Conservation (phyloP, 2,113 vertebrate genomes). For the Cochlearius cochlearius region DNA sequence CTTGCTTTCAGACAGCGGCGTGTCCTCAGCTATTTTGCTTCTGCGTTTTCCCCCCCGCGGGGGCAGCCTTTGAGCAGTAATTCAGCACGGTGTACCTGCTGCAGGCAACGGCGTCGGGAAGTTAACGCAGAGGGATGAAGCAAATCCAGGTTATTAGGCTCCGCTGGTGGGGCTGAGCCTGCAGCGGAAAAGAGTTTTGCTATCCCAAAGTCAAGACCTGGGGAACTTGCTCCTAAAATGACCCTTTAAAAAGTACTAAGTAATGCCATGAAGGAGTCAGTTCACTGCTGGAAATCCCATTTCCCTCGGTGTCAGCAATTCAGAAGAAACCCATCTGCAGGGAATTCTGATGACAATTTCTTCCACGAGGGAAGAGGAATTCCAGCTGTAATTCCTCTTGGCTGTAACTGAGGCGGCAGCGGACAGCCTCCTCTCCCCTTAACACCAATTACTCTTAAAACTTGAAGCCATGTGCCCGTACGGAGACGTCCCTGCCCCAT, state of each 20-base stretch:
- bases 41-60: rapidly evolving
- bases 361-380: neutral
- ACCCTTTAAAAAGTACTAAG: neutral
- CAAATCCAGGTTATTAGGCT: neutral
- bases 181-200: neutral
- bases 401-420: neutral
- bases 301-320: neutral
- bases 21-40: neutral
- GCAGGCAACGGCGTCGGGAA: neutral
- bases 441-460: neutral
- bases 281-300: neutral
- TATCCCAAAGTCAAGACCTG: neutral
- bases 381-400: neutral
- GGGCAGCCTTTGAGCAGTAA: neutral
- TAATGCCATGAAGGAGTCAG: neutral
- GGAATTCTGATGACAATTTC: slow-evolving; percentile 26
- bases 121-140: neutral
- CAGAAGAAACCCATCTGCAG: slow-evolving; percentile 25
- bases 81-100: neutral
- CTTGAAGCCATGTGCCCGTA: neutral
- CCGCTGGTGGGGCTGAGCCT: neutral
- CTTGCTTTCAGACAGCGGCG: neutral
- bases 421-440: neutral
- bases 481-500: neutral
- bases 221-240: neutral